phyloP scores from a whole-genome alignment of 2,113 vertebrate species.

The Pantherophis guttatus region DNA sequence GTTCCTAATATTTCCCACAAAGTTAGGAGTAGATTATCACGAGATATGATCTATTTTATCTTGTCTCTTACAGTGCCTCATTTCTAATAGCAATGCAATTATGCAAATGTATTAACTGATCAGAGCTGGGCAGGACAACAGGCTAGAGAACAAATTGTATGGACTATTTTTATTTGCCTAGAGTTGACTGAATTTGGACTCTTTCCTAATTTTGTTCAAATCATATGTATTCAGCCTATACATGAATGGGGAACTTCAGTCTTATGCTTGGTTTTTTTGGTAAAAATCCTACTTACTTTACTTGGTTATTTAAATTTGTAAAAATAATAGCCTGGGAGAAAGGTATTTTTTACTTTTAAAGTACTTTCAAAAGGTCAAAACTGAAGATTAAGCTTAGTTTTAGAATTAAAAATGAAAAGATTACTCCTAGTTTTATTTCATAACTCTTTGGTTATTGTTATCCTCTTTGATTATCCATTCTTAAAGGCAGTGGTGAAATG shows the following conservation, averaged over 20 bases:
- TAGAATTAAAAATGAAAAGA: background rate
- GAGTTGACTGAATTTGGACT: background rate
- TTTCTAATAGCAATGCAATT: slow-evolving; percentile 18
- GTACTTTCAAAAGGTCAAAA: background rate
- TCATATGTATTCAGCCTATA: background rate
- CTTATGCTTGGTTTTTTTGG: background rate
- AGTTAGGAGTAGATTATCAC: background rate
- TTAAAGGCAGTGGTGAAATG: background rate
- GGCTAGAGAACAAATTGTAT: background rate
- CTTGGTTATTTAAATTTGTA: background rate
- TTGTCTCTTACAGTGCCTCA: background rate
- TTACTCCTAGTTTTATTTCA: background rate
- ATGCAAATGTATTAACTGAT: background rate
- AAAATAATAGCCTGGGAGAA: background rate
- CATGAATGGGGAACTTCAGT: background rate
- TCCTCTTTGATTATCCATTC: background rate
- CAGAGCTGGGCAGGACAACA: background rate
- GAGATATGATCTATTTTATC: background rate
- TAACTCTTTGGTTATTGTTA: background rate
- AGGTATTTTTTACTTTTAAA: background rate
- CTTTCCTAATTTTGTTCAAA: background rate
- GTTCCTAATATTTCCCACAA: background rate
- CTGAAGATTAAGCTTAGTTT: background rate
- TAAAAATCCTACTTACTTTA: background rate
- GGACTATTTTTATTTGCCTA: background rate